Base-by-base conservation (phyloP, 2,797 vertebrate genomes). In the Schizothorax lantsangensis region DNA sequence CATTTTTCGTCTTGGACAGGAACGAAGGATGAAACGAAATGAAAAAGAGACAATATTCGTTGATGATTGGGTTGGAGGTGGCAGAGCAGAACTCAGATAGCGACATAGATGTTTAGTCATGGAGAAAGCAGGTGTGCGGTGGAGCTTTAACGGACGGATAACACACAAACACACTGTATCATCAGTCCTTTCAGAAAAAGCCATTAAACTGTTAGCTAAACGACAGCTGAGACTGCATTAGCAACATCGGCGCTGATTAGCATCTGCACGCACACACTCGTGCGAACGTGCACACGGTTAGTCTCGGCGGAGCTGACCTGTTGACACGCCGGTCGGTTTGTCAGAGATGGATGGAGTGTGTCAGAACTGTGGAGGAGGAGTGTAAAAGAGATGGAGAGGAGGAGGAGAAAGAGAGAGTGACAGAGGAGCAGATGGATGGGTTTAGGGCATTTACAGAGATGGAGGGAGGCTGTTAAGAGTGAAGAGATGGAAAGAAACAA, bases 111-210 rank as follows among this genome's bases (percentile, higher is more conserved):
- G 45, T 83, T 43, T 85, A 88, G 87, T 85, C 89, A 88, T 87
- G 89, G 87, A 82, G 79, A 90, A 87, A 86, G 82, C 89, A 90
- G 89, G 84, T 89, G 89, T 72, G 33, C 57, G 68, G 74, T 79
- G 23, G 78, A 1, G 57, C 69, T 62, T 81, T 43, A 86, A 84
- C 54, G 64, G 71, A 78, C n/a, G 66, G 36, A 57, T 75, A 23
- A 64, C 74, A 74, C 81, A 52, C 72, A 71, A 36, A 68, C 84
- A 85, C 78, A 84, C 78, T 66, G 75, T 59, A 72, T 79, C 75
- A 80, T 81, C 68, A 26, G 68, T 49, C 40, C 77, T 73, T 86
- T 80, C 84, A 62, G 30, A 78, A 86, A 86, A 80, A 86, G 66
- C 84, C 78, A 86, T 86, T 86, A 86, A 86, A 86, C 66, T 80